These are phyloP conservation scores for Pseudochaenichthys georgianus DNA, from an alignment of 2,797 vertebrate species.

Conservation along the genomic window DNA sequence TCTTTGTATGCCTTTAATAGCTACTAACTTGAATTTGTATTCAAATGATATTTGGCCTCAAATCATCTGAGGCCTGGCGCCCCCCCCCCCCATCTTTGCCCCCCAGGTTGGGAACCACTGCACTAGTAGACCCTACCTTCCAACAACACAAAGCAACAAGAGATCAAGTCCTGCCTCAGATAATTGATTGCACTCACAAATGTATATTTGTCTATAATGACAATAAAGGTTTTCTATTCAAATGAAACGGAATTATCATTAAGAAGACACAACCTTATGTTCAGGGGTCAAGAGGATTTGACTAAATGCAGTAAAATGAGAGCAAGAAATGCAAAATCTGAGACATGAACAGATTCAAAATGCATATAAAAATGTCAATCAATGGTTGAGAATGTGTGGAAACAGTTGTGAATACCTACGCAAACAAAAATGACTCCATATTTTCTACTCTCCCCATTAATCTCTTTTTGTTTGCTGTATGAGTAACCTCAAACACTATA, in stretches of 20 bases:
- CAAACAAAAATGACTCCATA: background rate
- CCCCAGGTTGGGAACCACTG: too few species aligned
- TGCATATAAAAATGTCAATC: background rate
- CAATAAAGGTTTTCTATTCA: too few species aligned
- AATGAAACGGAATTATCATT: background rate
- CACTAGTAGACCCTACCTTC: too few species aligned
- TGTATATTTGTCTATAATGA: too few species aligned
- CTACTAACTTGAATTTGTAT: too few species aligned
- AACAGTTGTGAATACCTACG: background rate
- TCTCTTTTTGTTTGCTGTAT: background rate
- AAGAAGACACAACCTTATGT: background rate
- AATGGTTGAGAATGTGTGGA: background rate
- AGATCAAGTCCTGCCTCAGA: background rate
- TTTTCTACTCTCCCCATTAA: background rate
- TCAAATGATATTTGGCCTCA: too few species aligned
- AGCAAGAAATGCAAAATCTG: too few species aligned
- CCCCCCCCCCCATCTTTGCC: too few species aligned
- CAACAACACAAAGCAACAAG: background rate
- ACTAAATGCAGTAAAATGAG: background rate
- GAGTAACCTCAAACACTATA: slow-evolving; percentile 15
- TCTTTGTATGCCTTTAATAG: too few species aligned
- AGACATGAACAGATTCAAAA: background rate
- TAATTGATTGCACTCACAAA: too few species aligned
- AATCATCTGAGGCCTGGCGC: too few species aligned
- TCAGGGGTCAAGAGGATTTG: background rate